A percentile compares a stretch with the other conserved stretches of the same genome.
These are phyloP conservation scores for Nemoura dubitans DNA, from an alignment of 2,888 invertebrate genomes.

Conservation along the genomic window DNA sequence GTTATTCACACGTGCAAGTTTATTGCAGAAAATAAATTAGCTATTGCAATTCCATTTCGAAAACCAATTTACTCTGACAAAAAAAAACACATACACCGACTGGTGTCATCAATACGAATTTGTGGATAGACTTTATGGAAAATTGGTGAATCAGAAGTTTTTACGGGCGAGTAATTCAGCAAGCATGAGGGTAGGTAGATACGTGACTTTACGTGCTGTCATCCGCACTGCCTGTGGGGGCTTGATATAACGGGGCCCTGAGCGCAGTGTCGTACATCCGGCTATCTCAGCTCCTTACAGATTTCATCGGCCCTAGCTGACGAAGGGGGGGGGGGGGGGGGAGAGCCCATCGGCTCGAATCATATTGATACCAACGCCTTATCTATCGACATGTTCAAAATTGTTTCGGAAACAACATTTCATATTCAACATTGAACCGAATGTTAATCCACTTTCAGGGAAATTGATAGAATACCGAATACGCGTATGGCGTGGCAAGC, in stretches of 20 bases:
- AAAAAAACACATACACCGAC: neutral
- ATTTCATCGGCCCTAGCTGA: neutral
- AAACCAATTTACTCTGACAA: neutral
- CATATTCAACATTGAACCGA: neutral
- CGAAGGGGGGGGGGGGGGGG: neutral
- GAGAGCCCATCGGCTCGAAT: neutral
- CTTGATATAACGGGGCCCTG: slow-evolving; percentile 14
- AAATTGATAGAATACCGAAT: too few species aligned
- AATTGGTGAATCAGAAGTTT: slow-evolving; percentile 1
- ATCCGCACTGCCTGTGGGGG: slow-evolving; percentile 12
- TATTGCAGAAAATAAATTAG: neutral
- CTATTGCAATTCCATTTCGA: neutral
- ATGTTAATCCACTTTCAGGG: too few species aligned
- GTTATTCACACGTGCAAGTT: too few species aligned
- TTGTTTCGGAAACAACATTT: neutral
- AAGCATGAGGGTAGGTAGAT: neutral
- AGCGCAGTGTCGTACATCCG: slow-evolving; percentile 10
- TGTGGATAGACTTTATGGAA: neutral
- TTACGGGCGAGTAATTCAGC: neutral
- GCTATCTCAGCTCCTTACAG: neutral
- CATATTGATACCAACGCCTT: neutral
- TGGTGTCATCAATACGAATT: neutral
- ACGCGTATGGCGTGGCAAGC: too few species aligned
- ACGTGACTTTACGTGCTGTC: slow-evolving; percentile 27
- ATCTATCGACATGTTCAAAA: too few species aligned